A percentile compares a stretch with the other conserved stretches of the same genome.
Conservation (phyloP, 2,113 vertebrate species). For the Nothocercus julius region DNA sequence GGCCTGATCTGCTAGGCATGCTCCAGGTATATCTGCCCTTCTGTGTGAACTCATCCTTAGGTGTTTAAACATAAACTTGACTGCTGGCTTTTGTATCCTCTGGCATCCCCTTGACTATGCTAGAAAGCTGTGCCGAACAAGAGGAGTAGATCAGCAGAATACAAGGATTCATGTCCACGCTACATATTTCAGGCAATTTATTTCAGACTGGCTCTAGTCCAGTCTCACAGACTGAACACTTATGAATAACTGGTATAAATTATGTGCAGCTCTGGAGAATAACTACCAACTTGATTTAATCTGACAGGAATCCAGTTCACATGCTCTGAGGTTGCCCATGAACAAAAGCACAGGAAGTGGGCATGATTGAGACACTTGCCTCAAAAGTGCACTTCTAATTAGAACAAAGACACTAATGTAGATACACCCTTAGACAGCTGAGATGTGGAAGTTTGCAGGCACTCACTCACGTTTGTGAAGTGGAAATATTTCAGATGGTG, state of each 20-base stretch:
- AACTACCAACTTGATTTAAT: not conserved
- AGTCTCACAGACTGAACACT: not conserved
- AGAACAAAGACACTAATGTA: not conserved
- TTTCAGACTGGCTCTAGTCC: not conserved
- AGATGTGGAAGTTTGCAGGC: not conserved
- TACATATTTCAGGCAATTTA: rapidly evolving
- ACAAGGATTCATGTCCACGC: not conserved
- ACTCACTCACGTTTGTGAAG: not conserved
- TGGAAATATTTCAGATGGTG: not conserved
- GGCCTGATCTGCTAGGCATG: not conserved
- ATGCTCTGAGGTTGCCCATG: not conserved
- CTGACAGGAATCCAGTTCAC: not conserved
- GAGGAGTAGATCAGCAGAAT: not conserved
- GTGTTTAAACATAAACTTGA: not conserved
- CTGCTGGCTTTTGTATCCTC: not conserved
- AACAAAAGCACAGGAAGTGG: not conserved
- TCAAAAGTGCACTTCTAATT: not conserved
- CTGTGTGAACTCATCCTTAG: not conserved
- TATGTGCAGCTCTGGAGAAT: not conserved
- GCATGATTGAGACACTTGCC: not conserved
- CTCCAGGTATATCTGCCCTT: not conserved
- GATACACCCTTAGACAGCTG: not conserved
- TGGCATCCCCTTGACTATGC: not conserved
- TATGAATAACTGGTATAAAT: not conserved
- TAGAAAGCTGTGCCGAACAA: not conserved